Base-by-base conservation (phyloP, 2,888 invertebrate genomes). In the Xestoiulus laeticollis region DNA sequence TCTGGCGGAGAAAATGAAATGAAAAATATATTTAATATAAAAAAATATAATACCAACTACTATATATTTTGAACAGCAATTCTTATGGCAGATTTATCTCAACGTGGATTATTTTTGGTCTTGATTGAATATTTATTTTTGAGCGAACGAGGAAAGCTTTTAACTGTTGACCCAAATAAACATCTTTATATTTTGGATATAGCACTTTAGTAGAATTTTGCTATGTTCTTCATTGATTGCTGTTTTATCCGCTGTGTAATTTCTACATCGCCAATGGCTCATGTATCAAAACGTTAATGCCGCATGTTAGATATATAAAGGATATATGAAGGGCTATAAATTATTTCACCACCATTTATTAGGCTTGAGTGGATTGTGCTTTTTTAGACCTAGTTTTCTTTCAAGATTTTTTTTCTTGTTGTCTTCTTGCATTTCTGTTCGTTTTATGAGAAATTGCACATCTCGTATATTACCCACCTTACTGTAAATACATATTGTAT, bases 261-360 rank as follows among this genome's bases (percentile, higher is more conserved):
- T 22, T 68, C 68, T 22, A n/a, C 68, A 68, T 68, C 1, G n/a
- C 22, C 68, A 68, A 68, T n/a, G 68, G 68, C 68, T 22, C 68
- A 68, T 68, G 68, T 68, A 68, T 68, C 68, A 68, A 68, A 68
- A 68, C 68, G 68, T 68, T 68, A 68, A 68, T 68, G n/a, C 68
- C 68, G n/a, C 22, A n/a, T 68, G 6, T 68, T 68, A 68, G 68
- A 68, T 59, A n/a, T 43, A 43, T 59, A n/a, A n/a, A 68, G 68
- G 68, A 68, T 68, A 26, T 22, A 22, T 68, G 68, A 68, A 68
- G 26, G 68, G 68, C n/a, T n/a, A 68, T 68, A 68, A 68, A 22
- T 68, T 68, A 68, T n/a, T 68, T 68, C n/a, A 22, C 22, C 68
- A 22, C n/a, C 68, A 68, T 68, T 22, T 68, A 68, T 68, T 22